Evolutionary conservation across 2,888 invertebrate species (phyloP).

Genomic region (Aleiodes alternator): DNA sequence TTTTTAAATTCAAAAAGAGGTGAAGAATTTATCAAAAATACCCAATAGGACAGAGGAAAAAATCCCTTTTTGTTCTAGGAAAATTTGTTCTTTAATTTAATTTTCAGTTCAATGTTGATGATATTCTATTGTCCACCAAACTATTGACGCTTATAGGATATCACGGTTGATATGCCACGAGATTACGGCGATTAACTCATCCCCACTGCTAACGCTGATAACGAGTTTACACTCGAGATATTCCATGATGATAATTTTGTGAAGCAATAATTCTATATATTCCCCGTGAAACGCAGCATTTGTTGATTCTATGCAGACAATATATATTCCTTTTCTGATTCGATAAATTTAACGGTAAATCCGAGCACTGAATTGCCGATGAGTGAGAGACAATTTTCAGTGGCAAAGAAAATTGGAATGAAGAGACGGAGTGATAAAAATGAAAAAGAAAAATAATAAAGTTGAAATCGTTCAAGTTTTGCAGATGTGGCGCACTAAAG

Average conservation of each 20-base stretch:
- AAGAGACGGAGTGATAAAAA: neutral
- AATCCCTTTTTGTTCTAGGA: too few species aligned
- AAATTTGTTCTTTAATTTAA: too few species aligned
- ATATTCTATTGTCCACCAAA: neutral
- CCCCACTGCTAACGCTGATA: slow-evolving; percentile 49
- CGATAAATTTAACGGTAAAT: slow-evolving; percentile 11
- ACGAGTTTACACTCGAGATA: slow-evolving; percentile 48
- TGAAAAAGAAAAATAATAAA: slow-evolving; percentile 3
- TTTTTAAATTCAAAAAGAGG: too few species aligned
- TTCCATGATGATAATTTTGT: slow-evolving; percentile 56
- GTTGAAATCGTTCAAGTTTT: slow-evolving; percentile 2
- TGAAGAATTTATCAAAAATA: too few species aligned
- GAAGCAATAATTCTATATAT: slow-evolving; percentile 22
- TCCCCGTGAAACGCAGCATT: neutral
- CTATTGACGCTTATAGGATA: slow-evolving; percentile 31
- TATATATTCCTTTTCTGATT: neutral
- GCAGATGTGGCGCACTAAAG: slow-evolving; percentile 29
- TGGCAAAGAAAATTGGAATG: neutral
- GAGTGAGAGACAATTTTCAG: slow-evolving; percentile 2
- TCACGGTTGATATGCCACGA: slow-evolving; percentile 48
- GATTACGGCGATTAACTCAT: slow-evolving; percentile 62
- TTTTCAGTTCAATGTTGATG: too few species aligned
- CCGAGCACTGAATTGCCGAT: neutral
- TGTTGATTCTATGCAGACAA: neutral
- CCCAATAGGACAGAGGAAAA: too few species aligned